Evolutionary conservation across 2,888 invertebrate genomes (phyloP), one percentile per base, ranked within the genome.

Genomic region (Erynnis tages): DNA sequence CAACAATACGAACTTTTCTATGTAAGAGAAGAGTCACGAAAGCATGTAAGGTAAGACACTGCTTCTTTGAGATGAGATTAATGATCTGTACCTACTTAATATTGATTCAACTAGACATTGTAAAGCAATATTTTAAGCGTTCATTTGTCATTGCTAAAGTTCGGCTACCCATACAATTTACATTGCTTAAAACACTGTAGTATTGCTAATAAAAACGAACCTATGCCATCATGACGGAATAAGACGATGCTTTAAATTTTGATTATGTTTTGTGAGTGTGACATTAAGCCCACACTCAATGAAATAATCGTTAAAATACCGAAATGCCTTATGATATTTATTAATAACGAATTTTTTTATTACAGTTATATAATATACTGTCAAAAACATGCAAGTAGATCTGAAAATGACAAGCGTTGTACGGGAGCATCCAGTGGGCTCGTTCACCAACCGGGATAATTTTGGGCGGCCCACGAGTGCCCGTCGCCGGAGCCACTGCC

Each of bases 51-150:
- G n/a, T n/a, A 21, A 37, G 34, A 49, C 27, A 41, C 17, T 27
- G 13, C 2, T 8, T 14, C 29, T 17, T 44, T 16, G 21, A 44
- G 35, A 37, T 52, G 52, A 29, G 21, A 37, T 37, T 52, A 27
- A 44, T 44, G 44, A 52, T 52, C 14, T 44, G 44, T 52, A 5
- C 4, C 3, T 21, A 10, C 1, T 35, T 17, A 11, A 21, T 47
- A 56, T 54, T 38, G 47, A 53, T 53, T 48, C 35, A 52, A 40
- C 34, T 54, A 52, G 40, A 49, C 44, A 35, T 52, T 27, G 21
- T n/a, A 53, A 48, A 30, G 10, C 16, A 34, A 32, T 32, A 10
- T 43, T 50, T 43, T 27, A 50, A 47, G 40, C 19, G 10, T 29
- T 43, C 30, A 13, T 30, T 13, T 30, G 21, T 21, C 23, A 17